Percentiles rank a stretch among this genome's conserved stretches.
Evolutionary conservation across 2,797 vertebrate genomes (phyloP).

Genomic region (Pogonophryne albipinna): DNA sequence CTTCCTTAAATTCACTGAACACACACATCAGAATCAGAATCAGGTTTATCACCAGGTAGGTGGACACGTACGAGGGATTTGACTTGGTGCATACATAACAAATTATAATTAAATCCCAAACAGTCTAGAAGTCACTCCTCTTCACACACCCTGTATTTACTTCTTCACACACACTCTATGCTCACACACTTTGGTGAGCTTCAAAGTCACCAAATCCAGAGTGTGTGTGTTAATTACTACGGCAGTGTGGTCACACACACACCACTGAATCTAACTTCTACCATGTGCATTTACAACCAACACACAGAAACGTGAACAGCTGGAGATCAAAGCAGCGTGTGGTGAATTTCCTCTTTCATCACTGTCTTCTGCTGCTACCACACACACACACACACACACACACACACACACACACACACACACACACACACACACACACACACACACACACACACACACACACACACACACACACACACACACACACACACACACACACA

Average conservation of each 20-base stretch:
- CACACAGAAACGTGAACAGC: conserved; percentile 21
- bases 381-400: not conserved
- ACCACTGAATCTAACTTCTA: not conserved
- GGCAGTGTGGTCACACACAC: not conserved
- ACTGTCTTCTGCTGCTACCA: not conserved
- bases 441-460: too few relatives aligned
- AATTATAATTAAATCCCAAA: too few relatives aligned
- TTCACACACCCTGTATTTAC: not conserved
- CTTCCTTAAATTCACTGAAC: not conserved
- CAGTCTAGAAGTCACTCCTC: not conserved
- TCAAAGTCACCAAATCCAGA: not conserved
- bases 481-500: too few relatives aligned
- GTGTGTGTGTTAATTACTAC: not conserved
- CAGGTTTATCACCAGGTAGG: too few relatives aligned
- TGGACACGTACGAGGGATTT: too few relatives aligned
- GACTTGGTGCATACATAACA: too few relatives aligned
- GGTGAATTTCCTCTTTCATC: conserved; percentile 42
- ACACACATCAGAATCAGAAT: not conserved
- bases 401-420: not conserved
- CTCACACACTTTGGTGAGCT: conserved; percentile 11
- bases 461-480: too few relatives aligned
- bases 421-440: conserved; percentile 6
- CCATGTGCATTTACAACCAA: conserved; percentile 21
- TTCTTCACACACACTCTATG: not conserved
- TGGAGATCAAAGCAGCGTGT: conserved; percentile 48